A percentile compares a stretch with the other conserved stretches of the same genome.
These are phyloP conservation scores for Pelodytes ibericus DNA, from an alignment of 2,797 vertebrate species.

Conservation along the genomic window DNA sequence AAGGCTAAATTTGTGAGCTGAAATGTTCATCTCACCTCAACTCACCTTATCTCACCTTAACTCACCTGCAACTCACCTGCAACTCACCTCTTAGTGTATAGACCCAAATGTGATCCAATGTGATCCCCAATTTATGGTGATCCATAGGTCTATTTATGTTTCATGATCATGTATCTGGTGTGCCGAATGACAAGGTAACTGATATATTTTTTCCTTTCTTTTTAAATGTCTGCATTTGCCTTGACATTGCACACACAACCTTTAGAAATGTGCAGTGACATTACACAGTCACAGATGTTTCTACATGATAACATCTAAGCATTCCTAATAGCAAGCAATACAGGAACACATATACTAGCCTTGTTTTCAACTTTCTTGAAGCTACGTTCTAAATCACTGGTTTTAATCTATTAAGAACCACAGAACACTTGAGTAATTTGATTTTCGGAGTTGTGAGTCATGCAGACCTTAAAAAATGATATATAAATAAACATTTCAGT, in stretches of 20 bases:
- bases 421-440: neutral
- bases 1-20: too few relatives aligned
- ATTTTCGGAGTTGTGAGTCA: neutral
- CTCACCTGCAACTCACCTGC: too few relatives aligned
- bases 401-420: neutral
- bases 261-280: conserved; percentile 43
- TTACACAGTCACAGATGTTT: conserved; percentile 42
- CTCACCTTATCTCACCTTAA: too few relatives aligned
- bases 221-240: conserved; percentile 8
- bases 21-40: too few relatives aligned
- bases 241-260: conserved; percentile 12
- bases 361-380: neutral
- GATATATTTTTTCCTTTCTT: neutral
- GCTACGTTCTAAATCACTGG: conserved; percentile 8
- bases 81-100: too few relatives aligned
- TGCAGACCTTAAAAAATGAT: too few relatives aligned
- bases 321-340: neutral
- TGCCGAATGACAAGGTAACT: too few relatives aligned
- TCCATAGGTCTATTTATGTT: too few relatives aligned
- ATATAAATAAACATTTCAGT: neutral
- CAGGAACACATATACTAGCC: neutral
- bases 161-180: too few relatives aligned
- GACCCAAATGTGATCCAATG: too few relatives aligned
- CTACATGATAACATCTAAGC: conserved; percentile 15
- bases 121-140: too few relatives aligned